phyloP scores from a whole-genome alignment of 1,140 invertebrate species.

The Eueides isabella region DNA sequence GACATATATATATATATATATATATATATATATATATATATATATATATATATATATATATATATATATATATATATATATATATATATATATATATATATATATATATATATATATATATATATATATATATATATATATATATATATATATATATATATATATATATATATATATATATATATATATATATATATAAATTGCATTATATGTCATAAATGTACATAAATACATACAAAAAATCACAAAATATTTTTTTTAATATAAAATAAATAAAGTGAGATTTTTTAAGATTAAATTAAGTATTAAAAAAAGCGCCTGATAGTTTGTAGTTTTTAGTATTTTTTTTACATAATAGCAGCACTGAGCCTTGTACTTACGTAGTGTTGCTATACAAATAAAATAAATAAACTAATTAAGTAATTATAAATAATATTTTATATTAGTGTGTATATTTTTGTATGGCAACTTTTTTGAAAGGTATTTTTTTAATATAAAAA shows the following conservation, averaged over 20 bases:
- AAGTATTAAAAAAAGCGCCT: neutral
- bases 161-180: too few species aligned
- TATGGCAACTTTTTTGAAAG: neutral
- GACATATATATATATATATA: too few species aligned
- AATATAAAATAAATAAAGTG: neutral
- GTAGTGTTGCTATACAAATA: neutral
- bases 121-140: too few species aligned
- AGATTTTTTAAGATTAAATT: slow-evolving; percentile 1
- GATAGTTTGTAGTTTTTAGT: slow-evolving; percentile 1
- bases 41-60: too few species aligned
- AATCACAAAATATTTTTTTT: neutral
- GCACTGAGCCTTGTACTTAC: neutral
- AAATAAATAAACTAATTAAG: neutral
- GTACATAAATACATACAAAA: neutral
- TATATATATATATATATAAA: neutral
- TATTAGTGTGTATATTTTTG: slow-evolving; percentile 7
- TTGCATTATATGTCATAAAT: neutral
- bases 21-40: too few species aligned
- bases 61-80: too few species aligned
- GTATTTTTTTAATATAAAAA: neutral
- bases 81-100: too few species aligned
- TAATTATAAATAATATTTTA: neutral
- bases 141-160: too few species aligned
- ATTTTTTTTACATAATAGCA: neutral
- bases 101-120: too few species aligned